Evolutionary conservation across 2,797 vertebrate species (phyloP).

Genomic region (Acipenser transmontanus): DNA sequence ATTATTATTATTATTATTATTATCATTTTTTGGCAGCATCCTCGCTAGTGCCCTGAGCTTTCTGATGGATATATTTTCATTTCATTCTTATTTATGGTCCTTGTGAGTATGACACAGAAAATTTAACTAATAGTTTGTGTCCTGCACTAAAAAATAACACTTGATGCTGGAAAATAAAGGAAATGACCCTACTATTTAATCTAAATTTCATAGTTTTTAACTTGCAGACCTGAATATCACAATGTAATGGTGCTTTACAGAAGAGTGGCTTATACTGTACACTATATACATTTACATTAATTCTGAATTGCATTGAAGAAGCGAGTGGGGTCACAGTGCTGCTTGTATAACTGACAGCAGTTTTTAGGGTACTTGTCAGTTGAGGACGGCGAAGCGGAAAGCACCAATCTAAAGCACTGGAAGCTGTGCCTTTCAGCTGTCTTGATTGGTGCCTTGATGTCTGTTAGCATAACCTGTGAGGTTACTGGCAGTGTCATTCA

Average conservation of each 20-base stretch:
- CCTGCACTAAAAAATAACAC: no score
- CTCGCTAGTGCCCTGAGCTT: no score
- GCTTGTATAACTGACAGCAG: constrained; percentile 51
- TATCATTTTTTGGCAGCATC: no score
- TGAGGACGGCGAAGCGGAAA: constrained; percentile 49
- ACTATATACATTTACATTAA: constrained; percentile 46
- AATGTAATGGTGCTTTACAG: constrained; percentile 37
- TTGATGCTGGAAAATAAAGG: no score
- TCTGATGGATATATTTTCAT: no score
- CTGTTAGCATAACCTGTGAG: constrained; percentile 42
- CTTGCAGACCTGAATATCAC: constrained; percentile 43
- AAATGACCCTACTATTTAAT: no score
- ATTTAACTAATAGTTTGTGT: no score
- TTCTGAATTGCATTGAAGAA: constrained; percentile 40
- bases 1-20: no score
- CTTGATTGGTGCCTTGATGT: constrained; percentile 45
- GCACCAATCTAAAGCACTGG: constrained; percentile 36
- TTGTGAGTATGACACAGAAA: no score
- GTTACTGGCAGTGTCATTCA: constrained; percentile 42
- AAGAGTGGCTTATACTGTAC: constrained; percentile 28
- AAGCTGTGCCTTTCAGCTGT: constrained; percentile 36
- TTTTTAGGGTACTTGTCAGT: constrained; percentile 58
- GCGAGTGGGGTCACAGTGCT: constrained; percentile 37
- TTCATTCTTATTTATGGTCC: no score
- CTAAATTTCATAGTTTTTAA: constrained; percentile 35